Conservation (phyloP, 2,113 vertebrate species). For the Talpa occidentalis region DNA sequence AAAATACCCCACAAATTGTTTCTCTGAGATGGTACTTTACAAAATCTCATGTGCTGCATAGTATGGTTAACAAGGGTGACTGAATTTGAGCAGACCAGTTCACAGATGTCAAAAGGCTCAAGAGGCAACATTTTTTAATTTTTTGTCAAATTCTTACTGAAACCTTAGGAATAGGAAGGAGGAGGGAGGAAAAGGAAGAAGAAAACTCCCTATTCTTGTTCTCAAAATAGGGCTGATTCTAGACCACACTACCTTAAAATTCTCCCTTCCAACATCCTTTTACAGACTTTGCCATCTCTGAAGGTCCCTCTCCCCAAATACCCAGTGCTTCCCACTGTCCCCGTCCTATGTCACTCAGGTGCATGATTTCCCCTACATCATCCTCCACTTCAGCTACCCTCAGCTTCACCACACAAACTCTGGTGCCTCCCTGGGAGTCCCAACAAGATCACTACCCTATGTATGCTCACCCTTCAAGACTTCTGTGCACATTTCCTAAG, state of each 20-base stretch:
- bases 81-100: background rate
- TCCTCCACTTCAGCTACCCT: background rate
- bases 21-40: background rate
- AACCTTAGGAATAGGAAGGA: background rate
- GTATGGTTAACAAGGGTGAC: background rate
- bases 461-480: background rate
- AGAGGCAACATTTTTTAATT: background rate
- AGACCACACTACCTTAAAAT: background rate
- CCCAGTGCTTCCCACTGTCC: background rate
- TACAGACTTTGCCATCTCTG: background rate
- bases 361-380: background rate
- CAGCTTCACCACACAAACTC: background rate
- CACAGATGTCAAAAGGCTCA: background rate
- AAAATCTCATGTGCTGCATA: background rate
- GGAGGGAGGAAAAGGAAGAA: background rate
- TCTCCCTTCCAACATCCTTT: background rate
- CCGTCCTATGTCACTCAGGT: background rate
- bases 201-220: background rate
- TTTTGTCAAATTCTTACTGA: background rate
- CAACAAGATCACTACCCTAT: background rate
- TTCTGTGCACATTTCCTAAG: background rate
- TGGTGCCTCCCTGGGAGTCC: background rate
- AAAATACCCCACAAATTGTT: background rate
- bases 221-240: background rate
- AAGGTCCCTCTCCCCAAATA: background rate